Conservation (phyloP, 2,888 invertebrate species). For the Pterostichus niger region DNA sequence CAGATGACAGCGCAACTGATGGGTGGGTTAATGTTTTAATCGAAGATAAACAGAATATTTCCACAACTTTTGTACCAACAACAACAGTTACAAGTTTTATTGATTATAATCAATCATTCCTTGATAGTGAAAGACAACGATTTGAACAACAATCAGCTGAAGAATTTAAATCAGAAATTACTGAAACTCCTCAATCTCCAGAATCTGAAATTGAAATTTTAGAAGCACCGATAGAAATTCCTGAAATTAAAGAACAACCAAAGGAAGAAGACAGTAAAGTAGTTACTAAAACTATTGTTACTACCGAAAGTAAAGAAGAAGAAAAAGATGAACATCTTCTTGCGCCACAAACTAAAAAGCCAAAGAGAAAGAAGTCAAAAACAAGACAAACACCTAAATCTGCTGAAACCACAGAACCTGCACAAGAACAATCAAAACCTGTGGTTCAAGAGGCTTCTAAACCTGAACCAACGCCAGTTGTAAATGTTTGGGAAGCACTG, state of each 20-base stretch:
- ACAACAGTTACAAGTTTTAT: slow-evolving; percentile 29
- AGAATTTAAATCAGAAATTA: slow-evolving; percentile 46
- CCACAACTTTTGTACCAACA: slow-evolving; percentile 56
- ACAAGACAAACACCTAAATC: slow-evolving; percentile 37
- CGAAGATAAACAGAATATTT: slow-evolving; percentile 63
- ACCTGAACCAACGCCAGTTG: slow-evolving; percentile 67
- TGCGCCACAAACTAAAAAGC: slow-evolving; percentile 63
- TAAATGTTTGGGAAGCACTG: slow-evolving; percentile 79
- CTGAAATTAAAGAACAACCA: slow-evolving; percentile 19
- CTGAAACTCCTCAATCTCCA: slow-evolving; percentile 28
- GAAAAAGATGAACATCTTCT: slow-evolving; percentile 61
- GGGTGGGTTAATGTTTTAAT: slow-evolving; percentile 72
- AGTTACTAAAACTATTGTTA: slow-evolving; percentile 24
- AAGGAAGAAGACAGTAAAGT: slow-evolving; percentile 33
- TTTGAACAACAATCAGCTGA: slow-evolving; percentile 48
- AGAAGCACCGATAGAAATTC: slow-evolving; percentile 5
- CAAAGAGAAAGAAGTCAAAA: slow-evolving; percentile 59
- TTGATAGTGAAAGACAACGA: slow-evolving; percentile 53
- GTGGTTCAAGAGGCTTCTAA: slow-evolving; percentile 26
- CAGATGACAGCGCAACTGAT: slow-evolving; percentile 73
- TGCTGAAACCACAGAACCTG: slow-evolving; percentile 63
- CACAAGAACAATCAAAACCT: slow-evolving; percentile 55
- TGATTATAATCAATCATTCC: slow-evolving; percentile 51
- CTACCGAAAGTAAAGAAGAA: slow-evolving; percentile 65
- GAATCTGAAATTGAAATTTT: slow-evolving; percentile 29